A percentile compares a stretch with the other conserved stretches of the same genome.
Conservation (phyloP, 2,113 vertebrate species). For the Aramus guarauna region DNA sequence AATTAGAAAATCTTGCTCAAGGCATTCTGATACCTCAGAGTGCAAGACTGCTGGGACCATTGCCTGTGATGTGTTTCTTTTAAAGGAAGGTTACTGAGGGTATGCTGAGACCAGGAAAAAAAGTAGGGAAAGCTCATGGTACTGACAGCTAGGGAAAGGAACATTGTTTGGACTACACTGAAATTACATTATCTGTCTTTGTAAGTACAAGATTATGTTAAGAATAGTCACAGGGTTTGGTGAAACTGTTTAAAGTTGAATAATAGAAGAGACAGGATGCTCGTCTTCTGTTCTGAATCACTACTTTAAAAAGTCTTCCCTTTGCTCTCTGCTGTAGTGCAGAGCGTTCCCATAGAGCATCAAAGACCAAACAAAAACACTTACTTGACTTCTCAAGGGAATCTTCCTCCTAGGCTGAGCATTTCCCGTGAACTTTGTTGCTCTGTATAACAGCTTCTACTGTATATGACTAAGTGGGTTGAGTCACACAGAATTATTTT, state of each 20-base stretch:
- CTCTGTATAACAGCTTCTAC: neutral
- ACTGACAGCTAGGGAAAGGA: neutral
- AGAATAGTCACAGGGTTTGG: neutral
- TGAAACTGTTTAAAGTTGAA: neutral
- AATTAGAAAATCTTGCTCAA: neutral
- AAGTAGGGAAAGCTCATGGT: neutral
- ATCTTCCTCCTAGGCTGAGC: neutral
- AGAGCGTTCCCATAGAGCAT: neutral
- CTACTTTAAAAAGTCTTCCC: neutral
- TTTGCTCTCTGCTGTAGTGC: neutral
- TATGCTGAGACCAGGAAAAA: neutral
- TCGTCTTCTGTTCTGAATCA: neutral
- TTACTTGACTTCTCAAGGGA: neutral
- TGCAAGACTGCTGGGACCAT: neutral
- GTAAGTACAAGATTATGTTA: neutral
- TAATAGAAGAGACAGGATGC: neutral
- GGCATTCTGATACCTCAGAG: neutral
- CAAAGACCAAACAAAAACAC: slow-evolving; percentile 16
- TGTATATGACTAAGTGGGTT: neutral
- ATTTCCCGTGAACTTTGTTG: neutral
- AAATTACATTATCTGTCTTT: neutral
- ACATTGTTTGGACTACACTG: neutral
- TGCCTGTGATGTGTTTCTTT: neutral
- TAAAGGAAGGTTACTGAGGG: neutral
- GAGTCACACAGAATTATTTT: neutral